Percentiles rank a stretch among this genome's conserved stretches.
Evolutionary conservation across 2,888 invertebrate species (phyloP).

Genomic region (Helobdella robusta): DNA sequence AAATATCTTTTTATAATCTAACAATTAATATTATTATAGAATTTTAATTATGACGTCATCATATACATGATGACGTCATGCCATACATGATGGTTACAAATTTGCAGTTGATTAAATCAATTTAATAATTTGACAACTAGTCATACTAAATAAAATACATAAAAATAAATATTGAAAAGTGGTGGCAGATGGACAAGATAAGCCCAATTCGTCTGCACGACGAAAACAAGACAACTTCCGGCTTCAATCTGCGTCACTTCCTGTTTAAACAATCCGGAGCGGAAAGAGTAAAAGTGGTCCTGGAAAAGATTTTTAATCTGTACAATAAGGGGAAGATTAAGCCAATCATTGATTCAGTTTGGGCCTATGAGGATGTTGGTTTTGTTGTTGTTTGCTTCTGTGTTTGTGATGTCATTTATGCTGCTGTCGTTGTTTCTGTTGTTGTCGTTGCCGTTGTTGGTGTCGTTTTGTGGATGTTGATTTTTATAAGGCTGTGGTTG

Average conservation of each 20-base stretch:
- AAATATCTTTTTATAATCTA: no score
- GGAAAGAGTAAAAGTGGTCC: slow-evolving; percentile 62
- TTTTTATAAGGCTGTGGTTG: not conserved
- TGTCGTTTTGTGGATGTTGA: not conserved
- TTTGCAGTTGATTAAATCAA: no score
- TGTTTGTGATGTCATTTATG: slow-evolving; percentile 72
- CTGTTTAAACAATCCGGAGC: slow-evolving; percentile 55
- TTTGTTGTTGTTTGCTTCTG: slow-evolving; percentile 67
- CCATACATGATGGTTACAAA: no score
- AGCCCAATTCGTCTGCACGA: slow-evolving; percentile 78
- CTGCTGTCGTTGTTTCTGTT: no score
- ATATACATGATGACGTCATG: no score
- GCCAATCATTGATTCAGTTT: slow-evolving; percentile 72
- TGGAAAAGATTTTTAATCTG: slow-evolving; percentile 64
- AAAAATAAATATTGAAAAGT: slow-evolving; percentile 51
- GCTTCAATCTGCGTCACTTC: slow-evolving; percentile 72
- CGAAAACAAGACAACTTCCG: slow-evolving; percentile 73
- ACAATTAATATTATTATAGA: no score
- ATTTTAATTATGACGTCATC: no score
- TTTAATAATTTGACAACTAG: no score
- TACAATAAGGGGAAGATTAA: slow-evolving; percentile 71
- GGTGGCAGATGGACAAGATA: slow-evolving; percentile 87
- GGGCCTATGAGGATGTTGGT: slow-evolving; percentile 75
- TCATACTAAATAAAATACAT: no score
- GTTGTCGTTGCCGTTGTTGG: no score